A percentile compares a stretch with the other conserved stretches of the same genome.
These are phyloP conservation scores for Ophioninae sp. DNA, from an alignment of 2,888 invertebrate species.

Conservation along the genomic window DNA sequence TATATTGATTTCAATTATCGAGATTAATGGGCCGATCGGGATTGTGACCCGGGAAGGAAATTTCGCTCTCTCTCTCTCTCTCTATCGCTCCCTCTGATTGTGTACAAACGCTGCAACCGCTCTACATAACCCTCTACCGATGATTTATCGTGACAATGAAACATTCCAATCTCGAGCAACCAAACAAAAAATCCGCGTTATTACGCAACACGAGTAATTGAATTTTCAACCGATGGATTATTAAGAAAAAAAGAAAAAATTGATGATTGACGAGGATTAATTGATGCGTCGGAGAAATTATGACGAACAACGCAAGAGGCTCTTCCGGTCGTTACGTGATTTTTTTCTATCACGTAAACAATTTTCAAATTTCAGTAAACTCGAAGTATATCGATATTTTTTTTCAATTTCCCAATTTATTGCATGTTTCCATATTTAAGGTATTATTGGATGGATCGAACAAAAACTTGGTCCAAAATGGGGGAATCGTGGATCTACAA, in stretches of 20 bases:
- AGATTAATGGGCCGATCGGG: slow-evolving; percentile 74
- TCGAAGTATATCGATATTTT: no score
- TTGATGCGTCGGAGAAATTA: no score
- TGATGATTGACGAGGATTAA: not conserved
- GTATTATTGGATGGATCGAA: no score
- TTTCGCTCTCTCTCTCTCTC: slow-evolving; percentile 28
- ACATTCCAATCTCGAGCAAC: not conserved
- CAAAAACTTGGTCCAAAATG: no score
- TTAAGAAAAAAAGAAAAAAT: not conserved
- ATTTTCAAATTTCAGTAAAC: no score
- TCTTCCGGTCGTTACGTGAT: no score
- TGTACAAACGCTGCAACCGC: not conserved
- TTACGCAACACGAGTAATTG: not conserved
- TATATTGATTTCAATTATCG: slow-evolving; percentile 78
- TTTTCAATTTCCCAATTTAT: no score
- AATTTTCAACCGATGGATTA: not conserved
- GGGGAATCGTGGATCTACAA: no score
- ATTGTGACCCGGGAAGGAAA: slow-evolving; percentile 60
- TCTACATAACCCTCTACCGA: not conserved
- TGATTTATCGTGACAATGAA: not conserved
- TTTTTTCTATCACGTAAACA: no score
- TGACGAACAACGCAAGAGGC: no score
- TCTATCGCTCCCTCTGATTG: not conserved
- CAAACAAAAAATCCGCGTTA: not conserved
- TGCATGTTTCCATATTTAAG: no score